phyloP scores from a whole-genome alignment of 2,797 vertebrate species.

The Gouania willdenowi region DNA sequence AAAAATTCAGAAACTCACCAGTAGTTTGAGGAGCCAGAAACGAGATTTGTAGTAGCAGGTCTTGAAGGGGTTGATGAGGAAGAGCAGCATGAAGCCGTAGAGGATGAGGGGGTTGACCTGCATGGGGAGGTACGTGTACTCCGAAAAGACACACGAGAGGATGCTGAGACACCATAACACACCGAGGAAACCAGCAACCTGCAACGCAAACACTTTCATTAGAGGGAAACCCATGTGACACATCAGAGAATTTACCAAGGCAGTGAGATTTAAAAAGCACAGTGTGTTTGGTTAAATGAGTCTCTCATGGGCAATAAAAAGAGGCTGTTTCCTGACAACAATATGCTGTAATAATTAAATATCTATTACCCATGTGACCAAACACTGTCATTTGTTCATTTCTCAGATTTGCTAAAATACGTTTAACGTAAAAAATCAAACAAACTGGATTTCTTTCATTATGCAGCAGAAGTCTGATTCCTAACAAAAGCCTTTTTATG shows the following conservation, averaged over 20 bases:
- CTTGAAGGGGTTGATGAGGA: conserved; percentile 96
- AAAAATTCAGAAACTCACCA: too few relatives aligned
- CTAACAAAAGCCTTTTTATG: too few relatives aligned
- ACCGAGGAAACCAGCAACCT: conserved; percentile 97
- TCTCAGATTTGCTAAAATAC: neutral
- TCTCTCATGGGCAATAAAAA: neutral
- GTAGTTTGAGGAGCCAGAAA: conserved; percentile 95
- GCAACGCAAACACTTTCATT: conserved; percentile 13
- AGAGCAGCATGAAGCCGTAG: conserved; percentile 94
- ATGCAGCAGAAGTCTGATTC: neutral
- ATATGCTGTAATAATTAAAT: conserved; percentile 7
- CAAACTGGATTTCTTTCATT: neutral
- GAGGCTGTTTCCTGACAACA: neutral
- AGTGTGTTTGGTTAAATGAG: conserved; percentile 1
- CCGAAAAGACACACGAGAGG: conserved; percentile 89
- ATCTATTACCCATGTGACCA: neutral
- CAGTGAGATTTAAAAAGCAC: conserved; percentile 5
- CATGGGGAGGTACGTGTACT: conserved; percentile 83
- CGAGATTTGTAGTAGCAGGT: conserved; percentile 97
- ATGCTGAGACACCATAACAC: conserved; percentile 96
- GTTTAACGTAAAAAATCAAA: neutral
- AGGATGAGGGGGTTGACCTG: conserved; percentile 93
- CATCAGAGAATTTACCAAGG: conserved; percentile 1
- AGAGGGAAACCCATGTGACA: conserved; percentile 9
- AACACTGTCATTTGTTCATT: conserved; percentile 1